Conservation (phyloP, 2,113 vertebrate species). For the Ctenomys sociabilis region DNA sequence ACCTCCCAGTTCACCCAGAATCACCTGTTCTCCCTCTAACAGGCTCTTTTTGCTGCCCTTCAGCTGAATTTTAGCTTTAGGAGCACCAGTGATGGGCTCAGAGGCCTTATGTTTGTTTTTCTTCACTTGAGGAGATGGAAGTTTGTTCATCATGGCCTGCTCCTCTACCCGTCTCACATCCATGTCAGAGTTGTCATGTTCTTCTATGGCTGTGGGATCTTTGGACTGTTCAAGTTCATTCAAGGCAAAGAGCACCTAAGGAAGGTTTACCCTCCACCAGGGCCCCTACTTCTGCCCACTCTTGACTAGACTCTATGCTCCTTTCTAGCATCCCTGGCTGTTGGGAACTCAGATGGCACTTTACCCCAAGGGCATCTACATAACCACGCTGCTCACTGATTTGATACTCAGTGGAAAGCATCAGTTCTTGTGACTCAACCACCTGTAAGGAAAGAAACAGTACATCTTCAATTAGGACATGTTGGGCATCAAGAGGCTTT, state of each 20-base stretch:
- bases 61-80: conserved; percentile 22
- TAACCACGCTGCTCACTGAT: neutral
- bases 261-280: neutral
- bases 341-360: neutral
- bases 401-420: neutral
- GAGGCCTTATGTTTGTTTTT: conserved; percentile 37
- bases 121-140: neutral
- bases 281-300: neutral
- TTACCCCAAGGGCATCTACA: neutral
- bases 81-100: neutral
- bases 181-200: neutral
- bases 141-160: neutral
- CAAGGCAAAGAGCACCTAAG: neutral
- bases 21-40: neutral
- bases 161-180: neutral
- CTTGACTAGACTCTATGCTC: neutral
- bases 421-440: neutral
- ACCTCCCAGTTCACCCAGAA: neutral
- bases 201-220: no score
- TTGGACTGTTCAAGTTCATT: neutral
- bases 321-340: neutral
- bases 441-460: neutral
- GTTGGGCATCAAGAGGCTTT: neutral
- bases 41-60: no score
- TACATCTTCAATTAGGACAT: neutral